phyloP scores from a whole-genome alignment of 2,113 vertebrate species.

The Elgaria multicarinata region DNA sequence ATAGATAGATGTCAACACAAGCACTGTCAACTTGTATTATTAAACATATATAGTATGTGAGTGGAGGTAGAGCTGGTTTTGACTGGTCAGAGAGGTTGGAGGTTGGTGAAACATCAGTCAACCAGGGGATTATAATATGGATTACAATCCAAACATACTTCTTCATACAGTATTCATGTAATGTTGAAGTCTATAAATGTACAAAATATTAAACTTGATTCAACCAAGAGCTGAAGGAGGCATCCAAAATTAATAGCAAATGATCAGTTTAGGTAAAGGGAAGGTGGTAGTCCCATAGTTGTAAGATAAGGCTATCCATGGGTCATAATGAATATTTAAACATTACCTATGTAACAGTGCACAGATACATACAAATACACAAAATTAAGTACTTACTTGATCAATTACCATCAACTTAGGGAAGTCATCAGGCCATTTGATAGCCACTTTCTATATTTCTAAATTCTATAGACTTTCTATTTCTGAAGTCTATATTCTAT shows the following conservation, averaged over 20 bases:
- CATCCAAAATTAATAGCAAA: background rate
- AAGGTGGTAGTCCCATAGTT: background rate
- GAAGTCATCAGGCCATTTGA: constrained; percentile 95
- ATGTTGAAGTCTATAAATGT: background rate
- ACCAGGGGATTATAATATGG: no score
- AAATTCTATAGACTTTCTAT: no score
- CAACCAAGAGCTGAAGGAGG: background rate
- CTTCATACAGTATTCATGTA: background rate
- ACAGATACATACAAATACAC: background rate
- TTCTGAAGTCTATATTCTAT: no score
- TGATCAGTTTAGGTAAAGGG: background rate
- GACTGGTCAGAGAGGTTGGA: no score
- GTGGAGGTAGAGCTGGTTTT: no score
- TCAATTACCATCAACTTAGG: constrained; percentile 99
- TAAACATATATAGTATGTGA: no score
- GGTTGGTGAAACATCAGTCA: no score
- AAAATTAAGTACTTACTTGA: constrained; percentile 83
- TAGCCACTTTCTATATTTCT: constrained; percentile 96
- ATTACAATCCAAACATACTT: background rate
- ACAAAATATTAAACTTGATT: background rate
- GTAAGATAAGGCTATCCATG: background rate
- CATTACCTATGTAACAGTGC: background rate
- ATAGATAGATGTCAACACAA: no score
- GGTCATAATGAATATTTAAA: background rate
- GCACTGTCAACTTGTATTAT: no score